Evolutionary conservation across 2,888 invertebrate genomes (phyloP), one percentile per base, ranked within the genome.

Genomic region (Barypeithes pellucidus): DNA sequence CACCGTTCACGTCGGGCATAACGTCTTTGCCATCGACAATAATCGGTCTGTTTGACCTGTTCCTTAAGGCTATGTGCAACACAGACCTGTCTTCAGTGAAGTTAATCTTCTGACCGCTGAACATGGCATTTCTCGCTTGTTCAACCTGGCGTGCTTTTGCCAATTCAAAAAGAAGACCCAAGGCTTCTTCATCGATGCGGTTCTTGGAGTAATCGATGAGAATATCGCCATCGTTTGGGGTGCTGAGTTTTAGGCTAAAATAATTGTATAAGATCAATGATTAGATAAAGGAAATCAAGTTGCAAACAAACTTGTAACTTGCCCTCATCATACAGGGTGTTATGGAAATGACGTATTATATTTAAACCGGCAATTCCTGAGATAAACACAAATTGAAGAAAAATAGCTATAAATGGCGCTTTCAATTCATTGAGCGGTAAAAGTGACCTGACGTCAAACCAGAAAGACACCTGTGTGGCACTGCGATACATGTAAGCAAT

Each of bases 151-250:
- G 89, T 50, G 91, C 91, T 81, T 89, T 89, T 69, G 97, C 97
- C 88, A 99, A 87, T 76, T 94, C 89, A 77, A 98, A 86, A 0
- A 99, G 90, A 16, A 94, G 85, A 9, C 89, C 84, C 84, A 97
- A 88, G 5, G 92, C 91, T 73, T 94, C 92, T 18, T 92, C 91
- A 81, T 95, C 92, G 73, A 99, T 89, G 52, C 96, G 91, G 87
- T 99, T 99, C 88, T 99, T 99, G 12, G 99, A 99, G 87, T 94
- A 99, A 87, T 99, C 99, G 80, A 99, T 85, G 43, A 99, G 89
- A 80, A 99, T 93, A 24, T 95, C 93, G 7, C 98, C 98, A 89
- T 97, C 96, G 71, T 90, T 88, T 5, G 95, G 95, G 0, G 96
- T 96, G 39, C 89, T 85, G 70, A 97, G 85, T 65, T 88, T 90